Evolutionary conservation across 2,888 invertebrate species (phyloP).

Genomic region (Drosophila subsilvestris): DNA sequence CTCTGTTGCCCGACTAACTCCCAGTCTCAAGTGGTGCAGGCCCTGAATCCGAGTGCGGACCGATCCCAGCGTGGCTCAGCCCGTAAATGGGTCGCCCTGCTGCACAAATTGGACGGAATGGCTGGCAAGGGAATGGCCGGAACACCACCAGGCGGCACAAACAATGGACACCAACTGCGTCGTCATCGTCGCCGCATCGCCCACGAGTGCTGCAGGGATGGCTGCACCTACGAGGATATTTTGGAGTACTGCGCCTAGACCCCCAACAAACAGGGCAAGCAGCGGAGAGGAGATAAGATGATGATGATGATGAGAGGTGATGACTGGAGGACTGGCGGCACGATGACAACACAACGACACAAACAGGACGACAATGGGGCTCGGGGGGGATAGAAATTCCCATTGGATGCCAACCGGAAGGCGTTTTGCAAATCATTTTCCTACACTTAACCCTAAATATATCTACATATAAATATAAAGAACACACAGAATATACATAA

Average conservation of each 20-base stretch:
- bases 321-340: conserved; percentile 4
- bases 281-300: background rate
- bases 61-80: conserved; percentile 36
- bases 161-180: conserved; percentile 28
- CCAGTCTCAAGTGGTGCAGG: conserved; percentile 45
- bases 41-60: conserved; percentile 14
- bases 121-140: conserved; percentile 4
- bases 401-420: conserved; percentile 21
- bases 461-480: conserved; percentile 12
- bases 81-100: conserved; percentile 49
- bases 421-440: conserved; percentile 62
- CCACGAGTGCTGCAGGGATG: conserved; percentile 66
- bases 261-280: too few relatives aligned
- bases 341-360: conserved; percentile 4
- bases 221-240: conserved; percentile 71
- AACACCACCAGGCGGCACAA: conserved; percentile 13
- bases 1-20: conserved; percentile 35
- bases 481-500: conserved; percentile 55
- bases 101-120: conserved; percentile 35
- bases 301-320: background rate
- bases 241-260: conserved; percentile 62
- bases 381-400: conserved; percentile 3
- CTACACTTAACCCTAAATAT: conserved; percentile 55
- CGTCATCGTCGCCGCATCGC: conserved; percentile 64
- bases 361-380: conserved; percentile 6